A percentile compares a stretch with the other conserved stretches of the same genome.
Conservation (phyloP, 2,113 vertebrate species). For the Sorex fumeus region DNA sequence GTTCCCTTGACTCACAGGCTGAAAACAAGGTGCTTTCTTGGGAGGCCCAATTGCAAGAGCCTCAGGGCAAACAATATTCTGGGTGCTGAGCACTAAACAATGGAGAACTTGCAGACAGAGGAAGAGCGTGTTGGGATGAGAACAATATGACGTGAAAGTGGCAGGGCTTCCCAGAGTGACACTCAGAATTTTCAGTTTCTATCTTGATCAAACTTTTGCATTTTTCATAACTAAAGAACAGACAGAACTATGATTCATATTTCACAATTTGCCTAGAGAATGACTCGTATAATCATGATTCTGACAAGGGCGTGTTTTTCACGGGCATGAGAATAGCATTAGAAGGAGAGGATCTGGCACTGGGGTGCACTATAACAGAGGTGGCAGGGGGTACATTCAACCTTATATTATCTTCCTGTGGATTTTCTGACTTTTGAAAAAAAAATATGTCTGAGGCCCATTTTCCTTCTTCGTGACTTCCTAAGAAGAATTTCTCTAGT, state of each 20-base stretch:
- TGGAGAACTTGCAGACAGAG: background rate
- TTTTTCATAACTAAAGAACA: slow-evolving; percentile 67
- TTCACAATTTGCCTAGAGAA: slow-evolving; percentile 48
- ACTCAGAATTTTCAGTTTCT: slow-evolving; percentile 75
- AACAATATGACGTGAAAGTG: slow-evolving; percentile 29
- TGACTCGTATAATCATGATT: background rate
- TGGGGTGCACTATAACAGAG: rapidly evolving
- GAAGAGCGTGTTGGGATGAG: slow-evolving; percentile 27
- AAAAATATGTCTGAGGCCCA: background rate
- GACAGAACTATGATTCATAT: slow-evolving; percentile 74
- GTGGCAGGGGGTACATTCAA: rapidly evolving
- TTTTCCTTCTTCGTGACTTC: background rate
- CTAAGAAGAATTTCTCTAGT: background rate
- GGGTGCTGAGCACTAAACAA: background rate
- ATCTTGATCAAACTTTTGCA: slow-evolving; percentile 69
- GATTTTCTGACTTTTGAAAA: background rate
- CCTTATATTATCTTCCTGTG: background rate
- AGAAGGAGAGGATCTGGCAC: background rate
- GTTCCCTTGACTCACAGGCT: too few relatives aligned
- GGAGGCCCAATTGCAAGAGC: background rate
- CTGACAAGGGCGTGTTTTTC: background rate
- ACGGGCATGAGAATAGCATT: background rate
- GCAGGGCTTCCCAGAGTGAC: slow-evolving; percentile 59
- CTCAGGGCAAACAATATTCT: background rate
- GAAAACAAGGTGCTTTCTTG: background rate